Evolutionary conservation across 2,888 invertebrate genomes (phyloP).

Genomic region (Ellobium chinense): DNA sequence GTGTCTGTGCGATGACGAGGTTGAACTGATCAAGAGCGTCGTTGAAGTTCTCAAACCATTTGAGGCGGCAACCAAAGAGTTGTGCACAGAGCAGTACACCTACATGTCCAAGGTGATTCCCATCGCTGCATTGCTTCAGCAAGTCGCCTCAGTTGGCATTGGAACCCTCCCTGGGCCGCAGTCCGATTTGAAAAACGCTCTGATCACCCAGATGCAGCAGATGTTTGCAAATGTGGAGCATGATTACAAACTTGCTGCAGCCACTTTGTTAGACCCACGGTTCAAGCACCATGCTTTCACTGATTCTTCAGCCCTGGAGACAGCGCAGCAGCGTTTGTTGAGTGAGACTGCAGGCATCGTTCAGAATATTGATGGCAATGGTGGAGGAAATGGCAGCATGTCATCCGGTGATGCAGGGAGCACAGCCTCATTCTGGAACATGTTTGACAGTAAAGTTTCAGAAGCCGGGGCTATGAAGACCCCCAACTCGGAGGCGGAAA

Average conservation of each 20-base stretch:
- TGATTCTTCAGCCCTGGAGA: slow-evolving; percentile 33
- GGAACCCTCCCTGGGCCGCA: slow-evolving; percentile 29
- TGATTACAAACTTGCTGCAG: slow-evolving; percentile 30
- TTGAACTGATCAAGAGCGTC: slow-evolving; percentile 39
- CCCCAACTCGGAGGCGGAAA: slow-evolving; percentile 34
- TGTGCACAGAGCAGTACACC: slow-evolving; percentile 42
- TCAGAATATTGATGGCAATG: slow-evolving; percentile 6
- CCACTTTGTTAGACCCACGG: slow-evolving; percentile 44
- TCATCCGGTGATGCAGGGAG: neutral
- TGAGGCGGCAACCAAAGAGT: slow-evolving; percentile 42
- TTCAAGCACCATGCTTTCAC: slow-evolving; percentile 47
- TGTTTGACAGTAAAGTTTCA: slow-evolving; percentile 38
- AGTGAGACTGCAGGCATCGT: slow-evolving; percentile 12
- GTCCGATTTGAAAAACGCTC: slow-evolving; percentile 37
- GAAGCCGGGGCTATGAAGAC: slow-evolving; percentile 45
- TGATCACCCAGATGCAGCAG: slow-evolving; percentile 40
- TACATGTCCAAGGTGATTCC: slow-evolving; percentile 45
- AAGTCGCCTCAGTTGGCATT: slow-evolving; percentile 30
- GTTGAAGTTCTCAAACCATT: slow-evolving; percentile 41
- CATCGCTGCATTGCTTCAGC: slow-evolving; percentile 36
- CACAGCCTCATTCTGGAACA: slow-evolving; percentile 36
- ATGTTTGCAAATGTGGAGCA: slow-evolving; percentile 33
- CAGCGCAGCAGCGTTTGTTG: slow-evolving; percentile 33
- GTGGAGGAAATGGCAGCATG: neutral
- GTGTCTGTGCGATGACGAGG: slow-evolving; percentile 46